Base-by-base conservation (phyloP, 2,797 vertebrate genomes). In the Cyclopterus lumpus region DNA sequence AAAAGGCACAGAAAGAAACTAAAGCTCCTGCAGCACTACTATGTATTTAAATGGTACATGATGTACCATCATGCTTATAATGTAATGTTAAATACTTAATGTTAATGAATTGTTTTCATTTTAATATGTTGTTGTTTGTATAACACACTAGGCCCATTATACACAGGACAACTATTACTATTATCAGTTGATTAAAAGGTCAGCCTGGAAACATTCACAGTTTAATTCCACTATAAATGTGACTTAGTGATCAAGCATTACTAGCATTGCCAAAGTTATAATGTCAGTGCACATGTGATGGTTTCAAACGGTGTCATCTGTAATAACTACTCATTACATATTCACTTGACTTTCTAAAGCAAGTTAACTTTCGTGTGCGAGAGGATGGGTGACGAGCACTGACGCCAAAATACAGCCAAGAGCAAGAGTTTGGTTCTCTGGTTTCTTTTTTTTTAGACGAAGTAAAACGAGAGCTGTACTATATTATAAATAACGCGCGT, bases 301-400 rank as follows among this genome's bases (percentile, higher is more conserved):
- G 34, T 67, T 69, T 16, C 18, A 20, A n/a, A 66, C 42, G 46
- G 3, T 58, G 40, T 53, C 40, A 16, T 22, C 11, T 69, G 67
- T 76, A 53, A 80, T 80, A 63, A 79, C 54, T 24, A 42, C 40
- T 74, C 67, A 73, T 62, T 81, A 72, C 48, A 71, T 69, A 57
- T 67, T 80, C 44, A 67, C 68, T 46, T 76, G 3, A 71, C 64
- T 78, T 73, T 49, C 6, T 67, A 2, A 18, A 20, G n/a, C 55
- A 64, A 71, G 38, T 74, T 69, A 16, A 53, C 7, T 30, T 48
- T 59, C 1, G 1, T 6, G 9, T 54, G 46, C n/a, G 30, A 14
- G 4, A 57, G 4, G 1, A 30, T 55, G 4, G 1, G 30, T 55
- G 9, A 15, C 16, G 46, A 40, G 20, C 32, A 67, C 34, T 54